Conservation (phyloP, 2,888 invertebrate genomes). For the Amphipoea oculea region DNA sequence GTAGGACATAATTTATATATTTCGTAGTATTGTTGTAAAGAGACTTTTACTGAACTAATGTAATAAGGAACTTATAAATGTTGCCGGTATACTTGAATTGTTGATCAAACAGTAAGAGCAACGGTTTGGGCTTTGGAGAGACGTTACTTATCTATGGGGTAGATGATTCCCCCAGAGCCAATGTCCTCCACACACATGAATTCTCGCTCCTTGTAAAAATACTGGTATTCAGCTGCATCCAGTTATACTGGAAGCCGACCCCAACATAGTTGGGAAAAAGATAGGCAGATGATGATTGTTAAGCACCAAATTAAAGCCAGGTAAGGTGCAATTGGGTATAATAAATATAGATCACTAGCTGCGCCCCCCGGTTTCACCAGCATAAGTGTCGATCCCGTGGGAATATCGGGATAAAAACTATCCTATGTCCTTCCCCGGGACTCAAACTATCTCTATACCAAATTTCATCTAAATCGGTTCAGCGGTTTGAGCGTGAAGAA, state of each 20-base stretch:
- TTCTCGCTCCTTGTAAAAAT: background rate
- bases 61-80: slow-evolving; percentile 19
- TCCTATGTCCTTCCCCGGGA: too few species aligned
- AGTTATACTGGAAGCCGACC: background rate
- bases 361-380: too few species aligned
- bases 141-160: background rate
- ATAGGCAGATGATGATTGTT: background rate
- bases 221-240: background rate
- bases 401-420: too few species aligned
- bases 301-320: too few species aligned
- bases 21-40: slow-evolving; percentile 41
- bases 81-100: background rate
- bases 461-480: too few species aligned
- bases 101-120: background rate
- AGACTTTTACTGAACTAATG: slow-evolving; percentile 9
- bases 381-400: too few species aligned
- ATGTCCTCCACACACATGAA: background rate
- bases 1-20: slow-evolving; percentile 27
- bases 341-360: too few species aligned
- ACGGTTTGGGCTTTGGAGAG: background rate
- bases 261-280: background rate
- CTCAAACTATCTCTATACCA: too few species aligned
- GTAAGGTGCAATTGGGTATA: too few species aligned
- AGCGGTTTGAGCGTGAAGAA: too few species aligned
- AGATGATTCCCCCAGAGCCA: background rate